Evolutionary conservation across 2,888 invertebrate species (phyloP), one percentile per base, ranked within the genome.

Genomic region (Drosophila histrio): DNA sequence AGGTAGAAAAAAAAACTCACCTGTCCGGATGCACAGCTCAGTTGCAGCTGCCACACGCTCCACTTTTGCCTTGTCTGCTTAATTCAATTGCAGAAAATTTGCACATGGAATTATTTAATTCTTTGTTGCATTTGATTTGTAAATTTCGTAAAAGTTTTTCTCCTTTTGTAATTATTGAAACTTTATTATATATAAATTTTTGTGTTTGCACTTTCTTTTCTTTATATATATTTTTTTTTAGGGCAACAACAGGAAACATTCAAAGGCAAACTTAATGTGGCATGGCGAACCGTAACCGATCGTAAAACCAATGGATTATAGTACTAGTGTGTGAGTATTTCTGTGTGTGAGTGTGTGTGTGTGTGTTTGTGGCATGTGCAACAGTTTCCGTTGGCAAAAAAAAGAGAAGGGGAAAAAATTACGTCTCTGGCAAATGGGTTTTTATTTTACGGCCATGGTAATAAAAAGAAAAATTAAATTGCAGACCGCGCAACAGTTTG

Each of bases 401-500:
- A 30, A 30, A 11, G 5, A 30, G 5, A 30, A 32, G 5, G 6
- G n/a, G 6, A 32, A n/a, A 32, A 13, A 47, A 19, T n/a, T n/a
- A 57, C 64, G 66, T 67, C 50, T 46, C 19, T 63, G 63, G 62
- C 69, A 69, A 78, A 77, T 72, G 78, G 75, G 36, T 75, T 72
- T 68, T 73, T 62, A 66, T 78, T 86, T 83, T 74, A 83, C 74
- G 52, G 67, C 46, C 46, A 47, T 19, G 32, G 59, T 54, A 50
- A 66, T 63, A 68, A 64, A 72, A 71, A 66, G 8, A 44, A 24
- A 17, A 67, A 74, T 67, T 64, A 64, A 74, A 75, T 72, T 70
- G 74, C 77, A 67, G 34, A 63, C 76, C 62, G 66, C 54, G 88
- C 88, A 87, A 88, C 86, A 88, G 87, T 87, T 87, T 87, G 87